These are phyloP conservation scores for Pterocles gutturalis DNA, from an alignment of 2,113 vertebrate species.

Conservation along the genomic window DNA sequence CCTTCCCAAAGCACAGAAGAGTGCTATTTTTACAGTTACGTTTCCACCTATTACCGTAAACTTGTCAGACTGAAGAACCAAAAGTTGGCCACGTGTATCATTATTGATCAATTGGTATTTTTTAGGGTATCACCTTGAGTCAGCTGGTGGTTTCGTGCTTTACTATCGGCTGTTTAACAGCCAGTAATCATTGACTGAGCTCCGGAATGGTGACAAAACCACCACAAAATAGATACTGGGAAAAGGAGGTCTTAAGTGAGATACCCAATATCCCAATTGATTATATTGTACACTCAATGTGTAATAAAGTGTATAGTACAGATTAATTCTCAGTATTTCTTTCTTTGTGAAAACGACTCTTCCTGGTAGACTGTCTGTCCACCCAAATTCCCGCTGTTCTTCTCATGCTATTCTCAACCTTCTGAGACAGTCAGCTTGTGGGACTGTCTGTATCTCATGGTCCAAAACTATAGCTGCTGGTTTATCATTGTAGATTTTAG, in stretches of 20 bases:
- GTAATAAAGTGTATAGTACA: background rate
- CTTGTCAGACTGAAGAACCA: background rate
- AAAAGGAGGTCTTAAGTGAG: background rate
- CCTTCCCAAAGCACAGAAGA: background rate
- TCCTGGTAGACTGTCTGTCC: background rate
- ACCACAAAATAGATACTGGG: background rate
- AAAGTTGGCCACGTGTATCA: background rate
- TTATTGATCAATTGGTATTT: background rate
- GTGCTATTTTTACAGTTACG: background rate
- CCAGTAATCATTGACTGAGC: background rate
- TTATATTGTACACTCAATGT: background rate
- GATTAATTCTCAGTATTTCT: background rate
- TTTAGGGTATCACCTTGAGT: background rate
- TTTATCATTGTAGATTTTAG: background rate
- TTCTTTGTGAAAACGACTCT: background rate
- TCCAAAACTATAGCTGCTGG: background rate
- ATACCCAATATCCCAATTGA: background rate
- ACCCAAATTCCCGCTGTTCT: background rate
- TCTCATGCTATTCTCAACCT: background rate
- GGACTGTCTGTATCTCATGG: background rate
- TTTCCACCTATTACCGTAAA: background rate
- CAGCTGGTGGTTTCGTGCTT: background rate
- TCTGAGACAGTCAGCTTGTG: background rate
- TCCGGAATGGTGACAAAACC: background rate
- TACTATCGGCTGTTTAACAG: background rate